These are phyloP conservation scores for Ostrea edulis DNA, from an alignment of 1,140 invertebrate genomes.

Conservation along the genomic window DNA sequence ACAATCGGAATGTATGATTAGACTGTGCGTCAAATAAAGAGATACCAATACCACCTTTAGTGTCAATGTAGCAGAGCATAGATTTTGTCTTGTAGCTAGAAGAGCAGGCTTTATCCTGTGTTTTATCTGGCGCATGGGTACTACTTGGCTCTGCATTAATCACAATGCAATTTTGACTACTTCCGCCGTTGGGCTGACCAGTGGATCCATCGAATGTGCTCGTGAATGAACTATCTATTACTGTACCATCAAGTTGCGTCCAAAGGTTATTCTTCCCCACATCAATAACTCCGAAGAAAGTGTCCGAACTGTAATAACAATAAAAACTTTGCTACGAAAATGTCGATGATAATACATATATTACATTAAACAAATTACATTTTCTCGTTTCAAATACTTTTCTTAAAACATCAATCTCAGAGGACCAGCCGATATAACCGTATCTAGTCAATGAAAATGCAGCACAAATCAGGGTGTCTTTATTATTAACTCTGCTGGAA, in stretches of 20 bases:
- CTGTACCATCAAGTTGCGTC: constrained; percentile 15
- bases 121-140: background rate
- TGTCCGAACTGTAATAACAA: constrained; percentile 1
- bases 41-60: background rate
- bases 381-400: no score
- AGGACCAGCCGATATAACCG: no score
- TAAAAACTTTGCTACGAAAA: no score
- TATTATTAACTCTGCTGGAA: no score
- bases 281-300: constrained; percentile 7
- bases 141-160: background rate
- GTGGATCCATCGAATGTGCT: background rate
- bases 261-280: background rate
- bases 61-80: background rate
- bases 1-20: no score
- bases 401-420: no score
- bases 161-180: background rate
- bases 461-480: no score
- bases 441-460: no score
- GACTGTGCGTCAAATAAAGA: background rate
- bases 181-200: background rate
- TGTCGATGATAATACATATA: background rate
- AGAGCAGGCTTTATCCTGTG: background rate
- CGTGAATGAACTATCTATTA: constrained; percentile 6
- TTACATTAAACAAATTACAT: no score
- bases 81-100: background rate